Base-by-base conservation (phyloP, 2,888 invertebrate genomes). In the Euspilapteryx auroguttella region DNA sequence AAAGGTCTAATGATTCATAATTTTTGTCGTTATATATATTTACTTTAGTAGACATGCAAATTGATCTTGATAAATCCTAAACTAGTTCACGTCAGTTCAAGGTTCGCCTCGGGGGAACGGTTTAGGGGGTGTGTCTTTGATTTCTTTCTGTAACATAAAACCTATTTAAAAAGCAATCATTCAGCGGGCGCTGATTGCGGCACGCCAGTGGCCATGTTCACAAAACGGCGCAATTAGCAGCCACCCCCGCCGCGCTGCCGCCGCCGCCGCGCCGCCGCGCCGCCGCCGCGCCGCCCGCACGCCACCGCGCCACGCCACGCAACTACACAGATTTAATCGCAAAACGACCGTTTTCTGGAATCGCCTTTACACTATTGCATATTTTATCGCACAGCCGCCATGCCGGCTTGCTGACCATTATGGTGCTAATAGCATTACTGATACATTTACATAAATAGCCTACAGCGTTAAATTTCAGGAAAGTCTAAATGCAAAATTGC, bases 101-200 rank as follows among this genome's bases (percentile, higher is more conserved):
- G n/a, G 25, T 24, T 31, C 35, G 40, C 44, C 40, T 46, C n/a
- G n/a, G n/a, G n/a, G n/a, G n/a, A n/a, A n/a, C n/a, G n/a, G n/a
- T n/a, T n/a, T n/a, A n/a, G n/a, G n/a, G n/a, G n/a, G n/a, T n/a
- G n/a, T 63, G 57, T 51, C 59, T 58, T 55, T 57, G 61, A 64
- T 65, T 68, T 65, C n/a, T n/a, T n/a, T n/a, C 65, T 65, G 61
- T 52, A 57, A 62, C 59, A 69, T 71, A 71, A 71, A 73, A 69
- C 69, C 73, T 73, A 73, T 73, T 75, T 75, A 75, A 75, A 75
- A 75, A 71, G 75, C 73, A 69, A 75, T 75, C 73, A 75, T 71
- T 75, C 75, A 73, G 66, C 40, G 61, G 51, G 42, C 57, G 69
- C 58, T 73, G 75, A 75, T 75, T 75, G 64, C 56, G 47, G 64